Conservation (phyloP, 2,113 vertebrate species). For the Oxygymnocypris stewartii region DNA sequence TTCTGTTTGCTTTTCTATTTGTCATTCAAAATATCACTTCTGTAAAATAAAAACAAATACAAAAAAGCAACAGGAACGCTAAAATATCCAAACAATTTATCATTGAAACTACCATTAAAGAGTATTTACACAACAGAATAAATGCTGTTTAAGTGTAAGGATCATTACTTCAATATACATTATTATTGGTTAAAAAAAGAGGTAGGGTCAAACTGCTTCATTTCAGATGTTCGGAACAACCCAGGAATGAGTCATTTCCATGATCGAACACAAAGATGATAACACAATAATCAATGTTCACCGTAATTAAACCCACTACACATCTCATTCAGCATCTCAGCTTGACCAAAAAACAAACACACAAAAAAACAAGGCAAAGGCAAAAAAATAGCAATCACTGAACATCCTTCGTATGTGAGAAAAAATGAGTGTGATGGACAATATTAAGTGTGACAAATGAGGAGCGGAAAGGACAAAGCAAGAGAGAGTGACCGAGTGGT, state of each 20-base stretch:
- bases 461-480: background rate
- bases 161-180: slow-evolving; percentile 42
- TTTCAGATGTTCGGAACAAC: slow-evolving; percentile 42
- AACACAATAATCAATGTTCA: slow-evolving; percentile 16
- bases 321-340: background rate
- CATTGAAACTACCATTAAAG: slow-evolving; percentile 50
- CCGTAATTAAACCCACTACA: slow-evolving; percentile 35
- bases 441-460: background rate
- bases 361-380: background rate
- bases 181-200: slow-evolving; percentile 54
- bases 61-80: slow-evolving; percentile 38
- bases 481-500: slow-evolving; percentile 17
- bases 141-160: slow-evolving; percentile 45
- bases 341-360: background rate
- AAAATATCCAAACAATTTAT: slow-evolving; percentile 19
- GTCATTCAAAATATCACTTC: slow-evolving; percentile 60
- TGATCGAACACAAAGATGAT: background rate
- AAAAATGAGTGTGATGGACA: background rate
- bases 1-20: background rate
- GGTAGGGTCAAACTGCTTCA: slow-evolving; percentile 54
- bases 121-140: slow-evolving; percentile 61
- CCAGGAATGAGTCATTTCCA: slow-evolving; percentile 25
- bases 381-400: background rate
- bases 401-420: slow-evolving; percentile 30
- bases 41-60: slow-evolving; percentile 47